phyloP scores from a whole-genome alignment of 2,797 vertebrate species.

The Ceyx erithaca region DNA sequence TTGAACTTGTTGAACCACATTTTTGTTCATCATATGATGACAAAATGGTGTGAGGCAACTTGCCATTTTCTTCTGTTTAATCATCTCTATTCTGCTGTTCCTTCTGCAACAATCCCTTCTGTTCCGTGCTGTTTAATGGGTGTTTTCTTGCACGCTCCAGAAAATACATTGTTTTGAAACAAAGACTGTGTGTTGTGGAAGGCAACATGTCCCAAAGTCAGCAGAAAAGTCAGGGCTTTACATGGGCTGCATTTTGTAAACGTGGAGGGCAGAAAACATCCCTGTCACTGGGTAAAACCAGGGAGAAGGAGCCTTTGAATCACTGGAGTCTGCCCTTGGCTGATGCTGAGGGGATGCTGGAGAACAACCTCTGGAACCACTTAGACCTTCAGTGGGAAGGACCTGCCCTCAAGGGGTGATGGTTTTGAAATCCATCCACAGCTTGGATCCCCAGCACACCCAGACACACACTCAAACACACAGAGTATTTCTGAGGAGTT shows the following conservation, averaged over 20 bases:
- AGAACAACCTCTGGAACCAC: neutral
- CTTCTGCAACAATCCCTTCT: neutral
- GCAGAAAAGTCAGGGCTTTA: neutral
- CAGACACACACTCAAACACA: accelerated
- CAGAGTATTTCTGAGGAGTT: neutral
- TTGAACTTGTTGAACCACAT: neutral
- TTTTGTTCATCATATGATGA: neutral
- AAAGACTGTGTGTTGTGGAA: neutral
- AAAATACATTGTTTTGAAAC: neutral
- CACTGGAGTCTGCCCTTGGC: accelerated
- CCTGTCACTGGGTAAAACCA: neutral
- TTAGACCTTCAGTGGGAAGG: neutral
- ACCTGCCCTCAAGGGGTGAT: neutral
- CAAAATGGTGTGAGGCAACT: neutral
- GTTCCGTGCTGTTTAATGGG: neutral
- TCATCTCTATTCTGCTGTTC: neutral
- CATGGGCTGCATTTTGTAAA: neutral
- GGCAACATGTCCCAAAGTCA: neutral
- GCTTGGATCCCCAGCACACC: neutral
- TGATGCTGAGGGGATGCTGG: neutral
- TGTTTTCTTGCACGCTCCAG: neutral
- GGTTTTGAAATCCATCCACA: neutral
- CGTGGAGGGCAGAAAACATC: neutral
- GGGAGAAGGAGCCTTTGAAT: neutral
- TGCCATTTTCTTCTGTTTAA: neutral